These are phyloP conservation scores for Lithophane ornitopus DNA, from an alignment of 2,888 invertebrate species.

Conservation along the genomic window DNA sequence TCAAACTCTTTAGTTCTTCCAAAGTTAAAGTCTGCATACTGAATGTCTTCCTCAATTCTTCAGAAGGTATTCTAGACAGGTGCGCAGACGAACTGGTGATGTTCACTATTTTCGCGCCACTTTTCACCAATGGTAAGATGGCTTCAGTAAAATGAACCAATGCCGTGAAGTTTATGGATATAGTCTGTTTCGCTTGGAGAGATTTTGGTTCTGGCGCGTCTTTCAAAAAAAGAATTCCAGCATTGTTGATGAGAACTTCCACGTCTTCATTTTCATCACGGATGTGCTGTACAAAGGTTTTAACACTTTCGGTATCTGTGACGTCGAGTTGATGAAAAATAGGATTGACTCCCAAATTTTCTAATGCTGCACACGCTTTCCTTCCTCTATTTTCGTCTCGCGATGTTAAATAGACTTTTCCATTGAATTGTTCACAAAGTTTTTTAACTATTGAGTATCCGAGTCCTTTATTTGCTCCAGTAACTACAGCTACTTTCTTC, in stretches of 20 bases:
- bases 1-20: conserved; percentile 89
- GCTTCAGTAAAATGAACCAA: conserved; percentile 88
- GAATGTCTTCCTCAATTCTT: conserved; percentile 86
- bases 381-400: conserved; percentile 90
- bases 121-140: conserved; percentile 92
- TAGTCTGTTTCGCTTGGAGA: conserved; percentile 80
- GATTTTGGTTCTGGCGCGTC: conserved; percentile 79
- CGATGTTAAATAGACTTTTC: conserved; percentile 93
- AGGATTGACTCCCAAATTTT: conserved; percentile 85
- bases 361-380: conserved; percentile 90
- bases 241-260: conserved; percentile 94
- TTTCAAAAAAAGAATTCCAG: conserved; percentile 89
- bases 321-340: conserved; percentile 93
- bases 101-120: conserved; percentile 93
- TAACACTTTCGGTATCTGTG: conserved; percentile 90
- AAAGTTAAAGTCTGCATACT: conserved; percentile 88
- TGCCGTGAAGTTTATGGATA: conserved; percentile 82
- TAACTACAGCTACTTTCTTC: conserved; percentile 88
- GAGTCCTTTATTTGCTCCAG: conserved; percentile 94
- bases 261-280: conserved; percentile 91
- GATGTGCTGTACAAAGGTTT: conserved; percentile 89
- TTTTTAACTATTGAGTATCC: conserved; percentile 92
- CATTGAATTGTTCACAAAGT: conserved; percentile 92
- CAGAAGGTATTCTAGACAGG: conserved; percentile 91
- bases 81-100: conserved; percentile 93